These are phyloP conservation scores for Corythoichthys intestinalis DNA, from an alignment of 2,113 vertebrate genomes.

Conservation along the genomic window DNA sequence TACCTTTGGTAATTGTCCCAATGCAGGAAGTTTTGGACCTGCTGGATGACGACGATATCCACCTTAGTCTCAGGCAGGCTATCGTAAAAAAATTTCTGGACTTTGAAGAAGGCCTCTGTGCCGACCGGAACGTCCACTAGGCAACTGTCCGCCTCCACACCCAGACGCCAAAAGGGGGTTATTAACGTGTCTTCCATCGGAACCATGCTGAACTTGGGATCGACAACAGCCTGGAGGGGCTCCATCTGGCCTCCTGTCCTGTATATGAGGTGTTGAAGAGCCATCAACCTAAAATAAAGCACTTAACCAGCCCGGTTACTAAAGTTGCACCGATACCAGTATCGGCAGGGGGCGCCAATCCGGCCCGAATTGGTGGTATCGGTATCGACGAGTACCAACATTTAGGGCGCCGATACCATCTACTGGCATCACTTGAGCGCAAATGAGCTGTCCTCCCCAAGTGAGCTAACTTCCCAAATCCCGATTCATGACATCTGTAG, in stretches of 20 bases:
- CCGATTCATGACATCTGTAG: no score
- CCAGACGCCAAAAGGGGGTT: slow-evolving; percentile 48
- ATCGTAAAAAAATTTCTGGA: slow-evolving; percentile 38
- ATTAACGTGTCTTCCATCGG: slow-evolving; percentile 58
- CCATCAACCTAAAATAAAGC: not conserved
- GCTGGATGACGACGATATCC: slow-evolving; percentile 53
- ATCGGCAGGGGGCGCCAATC: no score
- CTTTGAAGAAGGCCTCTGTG: slow-evolving; percentile 8
- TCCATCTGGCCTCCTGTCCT: slow-evolving; percentile 39
- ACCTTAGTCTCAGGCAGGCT: slow-evolving; percentile 38
- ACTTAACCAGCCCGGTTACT: not conserved
- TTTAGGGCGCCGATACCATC: no score
- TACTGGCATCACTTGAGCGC: no score
- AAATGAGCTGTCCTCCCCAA: no score
- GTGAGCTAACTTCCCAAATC: no score
- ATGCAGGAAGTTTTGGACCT: slow-evolving; percentile 60
- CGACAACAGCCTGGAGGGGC: not conserved
- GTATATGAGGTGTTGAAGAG: not conserved
- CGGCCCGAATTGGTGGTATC: no score
- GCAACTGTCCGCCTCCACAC: slow-evolving; percentile 27
- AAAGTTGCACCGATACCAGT: no score
- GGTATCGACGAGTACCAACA: no score
- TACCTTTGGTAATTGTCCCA: slow-evolving; percentile 69
- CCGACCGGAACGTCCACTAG: slow-evolving; percentile 39
- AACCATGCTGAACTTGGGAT: slow-evolving; percentile 41